Conservation (phyloP, 2,113 vertebrate genomes). For the Datnioides undecimradiatus region DNA sequence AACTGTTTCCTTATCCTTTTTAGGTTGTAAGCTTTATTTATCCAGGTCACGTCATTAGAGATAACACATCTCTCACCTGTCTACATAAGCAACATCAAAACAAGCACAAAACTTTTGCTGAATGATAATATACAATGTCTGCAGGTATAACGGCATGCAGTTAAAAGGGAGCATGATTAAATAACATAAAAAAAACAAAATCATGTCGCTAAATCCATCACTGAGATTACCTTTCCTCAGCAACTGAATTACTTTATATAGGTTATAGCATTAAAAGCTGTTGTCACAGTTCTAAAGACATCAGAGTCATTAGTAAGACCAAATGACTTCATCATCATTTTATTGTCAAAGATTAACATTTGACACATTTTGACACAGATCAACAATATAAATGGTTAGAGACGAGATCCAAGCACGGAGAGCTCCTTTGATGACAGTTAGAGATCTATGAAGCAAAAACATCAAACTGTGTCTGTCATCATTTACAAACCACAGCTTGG, state of each 20-base stretch:
- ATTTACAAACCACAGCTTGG: conserved; percentile 29
- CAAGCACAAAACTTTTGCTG: too few relatives aligned
- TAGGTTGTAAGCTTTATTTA: too few relatives aligned
- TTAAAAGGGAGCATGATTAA: too few relatives aligned
- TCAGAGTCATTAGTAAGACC: conserved; percentile 32
- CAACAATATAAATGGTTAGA: conserved; percentile 28
- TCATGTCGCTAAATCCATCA: too few relatives aligned
- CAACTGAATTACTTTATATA: not conserved
- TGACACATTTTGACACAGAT: conserved; percentile 36
- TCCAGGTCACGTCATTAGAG: too few relatives aligned
- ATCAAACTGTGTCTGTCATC: conserved; percentile 57
- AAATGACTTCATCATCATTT: not conserved
- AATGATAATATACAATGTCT: too few relatives aligned
- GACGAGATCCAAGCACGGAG: conserved; percentile 4
- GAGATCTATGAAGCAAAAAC: conserved; percentile 42
- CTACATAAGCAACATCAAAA: too few relatives aligned
- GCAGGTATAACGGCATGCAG: too few relatives aligned
- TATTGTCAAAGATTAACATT: conserved; percentile 32
- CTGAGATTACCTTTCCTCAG: not conserved
- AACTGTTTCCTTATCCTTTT: too few relatives aligned
- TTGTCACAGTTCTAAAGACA: conserved; percentile 19
- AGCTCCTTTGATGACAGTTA: conserved; percentile 44
- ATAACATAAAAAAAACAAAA: too few relatives aligned
- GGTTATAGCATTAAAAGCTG: conserved; percentile 13
- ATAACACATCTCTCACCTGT: too few relatives aligned